Percentiles rank a stretch among this genome's conserved stretches.
phyloP scores from a whole-genome alignment of 2,113 vertebrate species.

The Stegastes partitus region DNA sequence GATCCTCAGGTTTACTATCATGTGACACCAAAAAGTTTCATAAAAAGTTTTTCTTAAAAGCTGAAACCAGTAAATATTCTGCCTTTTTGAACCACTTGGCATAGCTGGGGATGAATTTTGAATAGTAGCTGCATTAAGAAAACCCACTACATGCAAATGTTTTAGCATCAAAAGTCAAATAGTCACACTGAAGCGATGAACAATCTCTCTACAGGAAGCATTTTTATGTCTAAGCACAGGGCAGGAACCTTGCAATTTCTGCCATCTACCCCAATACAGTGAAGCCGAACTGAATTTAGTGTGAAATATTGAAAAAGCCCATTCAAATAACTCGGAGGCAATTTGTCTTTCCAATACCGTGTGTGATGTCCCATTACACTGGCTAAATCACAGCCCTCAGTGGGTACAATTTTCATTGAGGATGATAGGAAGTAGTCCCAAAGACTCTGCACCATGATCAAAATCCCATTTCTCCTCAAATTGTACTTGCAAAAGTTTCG shows the following conservation, averaged over 20 bases:
- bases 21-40: background rate
- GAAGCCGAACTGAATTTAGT: too few relatives aligned
- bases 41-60: background rate
- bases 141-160: background rate
- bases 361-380: background rate
- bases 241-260: background rate
- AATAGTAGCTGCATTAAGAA: background rate
- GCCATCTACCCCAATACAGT: background rate
- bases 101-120: too few relatives aligned
- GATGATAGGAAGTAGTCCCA: background rate
- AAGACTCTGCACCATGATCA: background rate
- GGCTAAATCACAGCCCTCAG: background rate
- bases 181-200: background rate
- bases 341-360: too few relatives aligned
- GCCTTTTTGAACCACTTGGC: too few relatives aligned
- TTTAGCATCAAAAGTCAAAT: background rate
- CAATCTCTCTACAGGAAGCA: background rate
- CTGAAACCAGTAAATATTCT: background rate
- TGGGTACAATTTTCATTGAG: conserved; percentile 1
- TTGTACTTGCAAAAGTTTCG: background rate
- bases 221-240: background rate
- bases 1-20: background rate
- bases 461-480: background rate
- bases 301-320: too few relatives aligned
- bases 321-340: too few relatives aligned